These are phyloP conservation scores for Mystacornis crossleyi DNA, from an alignment of 2,113 vertebrate genomes.

Conservation along the genomic window DNA sequence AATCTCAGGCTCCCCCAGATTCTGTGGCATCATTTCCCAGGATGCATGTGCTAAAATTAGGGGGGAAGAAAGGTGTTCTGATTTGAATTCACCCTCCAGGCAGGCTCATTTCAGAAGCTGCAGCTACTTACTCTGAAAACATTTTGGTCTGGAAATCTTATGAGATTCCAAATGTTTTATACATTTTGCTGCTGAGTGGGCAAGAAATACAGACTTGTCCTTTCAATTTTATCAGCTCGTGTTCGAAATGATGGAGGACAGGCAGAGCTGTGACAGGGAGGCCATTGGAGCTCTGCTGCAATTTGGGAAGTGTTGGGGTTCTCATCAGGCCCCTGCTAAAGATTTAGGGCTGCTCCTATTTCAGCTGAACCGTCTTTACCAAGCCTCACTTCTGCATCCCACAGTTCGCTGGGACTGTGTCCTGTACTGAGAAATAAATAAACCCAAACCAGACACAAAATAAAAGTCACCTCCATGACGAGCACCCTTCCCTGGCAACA, in stretches of 20 bases:
- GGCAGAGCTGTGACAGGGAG: not conserved
- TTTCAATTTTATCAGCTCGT: not conserved
- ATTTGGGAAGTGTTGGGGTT: not conserved
- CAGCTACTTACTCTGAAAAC: not conserved
- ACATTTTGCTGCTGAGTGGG: not conserved
- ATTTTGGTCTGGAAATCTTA: not conserved
- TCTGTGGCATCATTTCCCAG: not conserved
- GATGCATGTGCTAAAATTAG: not conserved
- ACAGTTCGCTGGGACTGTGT: not conserved
- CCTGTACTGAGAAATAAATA: not conserved
- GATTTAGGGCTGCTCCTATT: not conserved
- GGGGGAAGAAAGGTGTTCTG: not conserved
- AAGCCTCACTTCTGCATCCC: not conserved
- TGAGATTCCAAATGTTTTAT: not conserved
- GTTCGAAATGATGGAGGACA: not conserved
- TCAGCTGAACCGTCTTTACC: not conserved
- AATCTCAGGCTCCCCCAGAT: not conserved
- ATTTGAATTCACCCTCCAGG: not conserved
- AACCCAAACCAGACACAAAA: not conserved
- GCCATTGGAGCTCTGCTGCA: not conserved
- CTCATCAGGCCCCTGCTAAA: not conserved
- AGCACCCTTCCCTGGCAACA: constrained; percentile 8
- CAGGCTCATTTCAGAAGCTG: not conserved
- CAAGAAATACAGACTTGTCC: not conserved
- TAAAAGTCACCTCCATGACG: not conserved